These are phyloP conservation scores for Acropora tenuis DNA, from an alignment of 64 coral and sea anemone species.

Conservation along the genomic window DNA sequence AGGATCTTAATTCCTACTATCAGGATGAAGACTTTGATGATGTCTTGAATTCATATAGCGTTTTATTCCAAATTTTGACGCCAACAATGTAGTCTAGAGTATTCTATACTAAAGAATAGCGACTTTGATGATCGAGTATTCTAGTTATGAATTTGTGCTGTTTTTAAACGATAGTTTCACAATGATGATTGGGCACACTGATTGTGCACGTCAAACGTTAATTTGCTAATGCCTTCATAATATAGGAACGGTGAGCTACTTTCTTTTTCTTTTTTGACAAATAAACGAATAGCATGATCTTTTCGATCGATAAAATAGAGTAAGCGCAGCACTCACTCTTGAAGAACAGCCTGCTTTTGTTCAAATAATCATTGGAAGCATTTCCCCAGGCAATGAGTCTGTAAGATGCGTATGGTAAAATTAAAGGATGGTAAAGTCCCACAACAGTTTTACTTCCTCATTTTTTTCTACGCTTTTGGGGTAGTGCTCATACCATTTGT, in stretches of 20 bases:
- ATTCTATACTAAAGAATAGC: not conserved
- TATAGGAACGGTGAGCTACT: not conserved
- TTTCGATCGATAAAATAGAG: constrained; percentile 50
- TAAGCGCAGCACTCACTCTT: constrained; percentile 36
- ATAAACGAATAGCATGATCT: constrained; percentile 15
- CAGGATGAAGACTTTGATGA: not conserved
- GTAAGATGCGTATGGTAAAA: constrained; percentile 12
- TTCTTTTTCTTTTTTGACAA: not conserved
- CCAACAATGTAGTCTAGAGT: not conserved
- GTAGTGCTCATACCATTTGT: no score
- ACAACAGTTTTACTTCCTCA: no score
- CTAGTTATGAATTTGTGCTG: not conserved
- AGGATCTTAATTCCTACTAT: not conserved
- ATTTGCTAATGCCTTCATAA: not conserved
- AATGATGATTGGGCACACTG: constrained; percentile 6
- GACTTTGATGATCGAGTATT: constrained; percentile 7
- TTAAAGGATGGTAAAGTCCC: not conserved
- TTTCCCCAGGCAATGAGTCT: constrained; percentile 16
- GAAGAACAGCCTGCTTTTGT: constrained; percentile 6
- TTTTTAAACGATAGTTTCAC: not conserved
- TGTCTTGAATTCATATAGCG: not conserved
- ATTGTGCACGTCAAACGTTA: constrained; percentile 17
- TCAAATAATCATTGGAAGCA: constrained; percentile 22
- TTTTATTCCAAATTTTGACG: constrained; percentile 7
- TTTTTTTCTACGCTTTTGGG: no score